A percentile compares a stretch with the other conserved stretches of the same genome.
Evolutionary conservation across 2,797 vertebrate genomes (phyloP).

Genomic region (Esox lucius): DNA sequence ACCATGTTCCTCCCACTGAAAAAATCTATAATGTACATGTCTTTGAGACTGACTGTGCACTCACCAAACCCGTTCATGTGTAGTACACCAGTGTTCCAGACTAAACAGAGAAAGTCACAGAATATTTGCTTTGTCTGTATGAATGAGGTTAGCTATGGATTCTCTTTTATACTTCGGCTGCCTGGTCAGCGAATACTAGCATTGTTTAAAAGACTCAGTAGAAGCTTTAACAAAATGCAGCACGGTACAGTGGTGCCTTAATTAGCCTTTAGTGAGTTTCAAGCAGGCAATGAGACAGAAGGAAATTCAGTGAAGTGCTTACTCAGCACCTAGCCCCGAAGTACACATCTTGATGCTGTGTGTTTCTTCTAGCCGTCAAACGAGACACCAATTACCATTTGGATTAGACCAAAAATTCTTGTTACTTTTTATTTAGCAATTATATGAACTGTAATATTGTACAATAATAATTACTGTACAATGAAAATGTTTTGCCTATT

Average conservation of each 20-base stretch:
- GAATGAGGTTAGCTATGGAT: neutral
- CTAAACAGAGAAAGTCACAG: neutral
- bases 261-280: neutral
- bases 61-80: neutral
- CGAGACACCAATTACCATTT: too few species aligned
- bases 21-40: neutral
- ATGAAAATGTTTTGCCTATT: too few species aligned
- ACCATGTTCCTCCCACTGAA: constrained; percentile 2
- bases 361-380: too few species aligned
- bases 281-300: neutral
- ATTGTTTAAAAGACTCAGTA: neutral
- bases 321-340: too few species aligned
- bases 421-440: too few species aligned
- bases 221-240: neutral
- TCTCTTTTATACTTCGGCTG: constrained; percentile 8
- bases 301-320: too few species aligned
- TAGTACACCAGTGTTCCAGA: constrained; percentile 3
- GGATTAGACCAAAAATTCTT: too few species aligned
- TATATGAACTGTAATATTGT: too few species aligned
- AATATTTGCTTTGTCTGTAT: constrained; percentile 1
- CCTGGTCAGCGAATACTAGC: neutral
- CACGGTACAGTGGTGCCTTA: neutral
- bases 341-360: too few species aligned
- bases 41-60: neutral
- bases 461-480: too few species aligned